Percentiles rank a stretch among this genome's conserved stretches.
These are phyloP conservation scores for Brienomyrus longianalis DNA, from an alignment of 2,113 vertebrate genomes.

Conservation along the genomic window DNA sequence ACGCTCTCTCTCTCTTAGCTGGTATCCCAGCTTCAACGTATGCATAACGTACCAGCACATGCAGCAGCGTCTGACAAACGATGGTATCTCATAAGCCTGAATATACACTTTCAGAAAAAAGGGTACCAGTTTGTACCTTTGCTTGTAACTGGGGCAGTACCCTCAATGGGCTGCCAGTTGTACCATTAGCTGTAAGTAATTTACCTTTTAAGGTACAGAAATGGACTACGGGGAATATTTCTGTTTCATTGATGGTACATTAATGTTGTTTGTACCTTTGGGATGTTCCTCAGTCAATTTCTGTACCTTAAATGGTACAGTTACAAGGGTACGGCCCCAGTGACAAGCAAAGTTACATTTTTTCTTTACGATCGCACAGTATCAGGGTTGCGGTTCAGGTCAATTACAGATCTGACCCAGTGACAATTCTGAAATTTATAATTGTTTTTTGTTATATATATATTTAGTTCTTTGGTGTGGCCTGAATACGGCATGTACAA, in stretches of 20 bases:
- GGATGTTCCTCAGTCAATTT: not conserved
- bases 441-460: conserved; percentile 38
- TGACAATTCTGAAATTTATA: conserved; percentile 21
- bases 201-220: too few relatives aligned
- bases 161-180: too few relatives aligned
- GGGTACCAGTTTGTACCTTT: too few relatives aligned
- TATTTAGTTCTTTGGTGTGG: conserved; percentile 29
- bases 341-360: too few relatives aligned
- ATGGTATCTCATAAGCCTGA: not conserved
- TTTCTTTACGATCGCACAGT: conserved; percentile 2
- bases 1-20: not conserved
- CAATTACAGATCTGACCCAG: conserved; percentile 4
- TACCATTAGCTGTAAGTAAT: too few relatives aligned
- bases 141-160: too few relatives aligned
- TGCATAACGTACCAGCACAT: not conserved
- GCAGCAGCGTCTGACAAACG: not conserved
- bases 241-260: too few relatives aligned
- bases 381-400: conserved; percentile 28
- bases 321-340: too few relatives aligned
- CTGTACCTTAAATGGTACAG: not conserved
- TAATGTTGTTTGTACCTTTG: too few relatives aligned
- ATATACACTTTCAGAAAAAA: not conserved
- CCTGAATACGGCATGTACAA: conserved; percentile 14
- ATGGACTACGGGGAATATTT: too few relatives aligned
- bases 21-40: not conserved